These are phyloP conservation scores for Drosophila gunungcola DNA, from an alignment of 1,140 invertebrate species.

Conservation along the genomic window DNA sequence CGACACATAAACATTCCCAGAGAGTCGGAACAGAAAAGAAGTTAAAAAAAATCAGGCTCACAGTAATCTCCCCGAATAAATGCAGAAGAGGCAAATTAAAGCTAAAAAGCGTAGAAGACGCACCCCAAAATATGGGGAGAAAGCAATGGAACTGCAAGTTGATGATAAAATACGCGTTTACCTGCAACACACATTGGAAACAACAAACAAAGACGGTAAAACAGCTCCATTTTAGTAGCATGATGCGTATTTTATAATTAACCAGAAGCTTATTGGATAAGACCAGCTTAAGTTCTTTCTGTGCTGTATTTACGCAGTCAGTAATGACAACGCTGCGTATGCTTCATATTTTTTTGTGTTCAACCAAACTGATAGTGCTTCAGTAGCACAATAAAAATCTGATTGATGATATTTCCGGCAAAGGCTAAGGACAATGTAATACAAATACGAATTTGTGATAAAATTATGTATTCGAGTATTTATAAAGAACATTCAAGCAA, in stretches of 20 bases:
- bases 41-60: neutral
- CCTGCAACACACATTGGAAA: constrained; percentile 33
- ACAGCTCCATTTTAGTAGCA: constrained; percentile 28
- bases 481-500: neutral
- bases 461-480: neutral
- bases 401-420: constrained; percentile 41
- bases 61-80: constrained; percentile 20
- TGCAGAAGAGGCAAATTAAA: constrained; percentile 40
- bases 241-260: constrained; percentile 71
- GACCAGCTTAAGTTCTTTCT: constrained; percentile 10
- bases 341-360: constrained; percentile 20
- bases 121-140: constrained; percentile 11
- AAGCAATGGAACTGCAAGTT: constrained; percentile 34
- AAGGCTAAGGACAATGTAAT: constrained; percentile 15
- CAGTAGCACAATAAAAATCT: constrained; percentile 11
- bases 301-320: constrained; percentile 20
- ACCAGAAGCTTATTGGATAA: constrained; percentile 16
- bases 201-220: neutral
- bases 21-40: constrained; percentile 23
- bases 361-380: constrained; percentile 1
- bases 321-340: constrained; percentile 29
- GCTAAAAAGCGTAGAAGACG: constrained; percentile 19
- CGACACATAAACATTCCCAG: constrained; percentile 44
- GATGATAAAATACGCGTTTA: constrained; percentile 54
- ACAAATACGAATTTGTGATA: constrained; percentile 11